Evolutionary conservation across 2,797 vertebrate species (phyloP).

Genomic region (Steatocranus sp.): DNA sequence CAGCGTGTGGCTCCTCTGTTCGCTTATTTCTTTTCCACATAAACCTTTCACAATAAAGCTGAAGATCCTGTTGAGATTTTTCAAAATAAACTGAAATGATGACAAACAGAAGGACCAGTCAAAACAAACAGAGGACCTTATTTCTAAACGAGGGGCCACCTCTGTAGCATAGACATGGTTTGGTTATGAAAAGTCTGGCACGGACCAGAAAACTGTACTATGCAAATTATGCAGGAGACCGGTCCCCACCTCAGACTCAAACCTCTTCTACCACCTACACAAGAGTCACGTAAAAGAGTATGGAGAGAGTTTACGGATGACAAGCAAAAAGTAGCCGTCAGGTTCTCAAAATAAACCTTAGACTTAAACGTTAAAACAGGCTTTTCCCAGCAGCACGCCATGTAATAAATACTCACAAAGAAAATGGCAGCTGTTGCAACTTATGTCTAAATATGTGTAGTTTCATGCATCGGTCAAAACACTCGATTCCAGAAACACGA

Average conservation of each 20-base stretch:
- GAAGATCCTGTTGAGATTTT: background rate
- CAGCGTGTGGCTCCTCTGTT: too few relatives aligned
- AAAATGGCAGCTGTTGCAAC: background rate
- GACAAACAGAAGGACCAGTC: background rate
- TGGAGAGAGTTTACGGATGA: accelerated
- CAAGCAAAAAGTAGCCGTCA: background rate
- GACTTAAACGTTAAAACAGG: background rate
- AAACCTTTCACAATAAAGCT: too few relatives aligned
- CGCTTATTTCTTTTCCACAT: too few relatives aligned
- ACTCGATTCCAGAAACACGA: background rate
- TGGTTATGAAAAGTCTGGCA: background rate
- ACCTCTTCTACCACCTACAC: background rate
- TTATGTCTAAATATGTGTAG: accelerated
- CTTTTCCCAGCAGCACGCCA: accelerated
- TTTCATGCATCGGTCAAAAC: background rate
- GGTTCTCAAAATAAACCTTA: background rate
- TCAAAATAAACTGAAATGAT: background rate
- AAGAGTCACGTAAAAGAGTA: background rate
- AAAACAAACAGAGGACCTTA: background rate
- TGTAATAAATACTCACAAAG: background rate
- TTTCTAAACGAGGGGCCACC: background rate
- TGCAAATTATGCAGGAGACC: background rate
- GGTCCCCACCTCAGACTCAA: accelerated
- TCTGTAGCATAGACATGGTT: background rate
- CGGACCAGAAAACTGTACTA: background rate